These are phyloP conservation scores for Agapostemon virescens DNA, from an alignment of 2,888 invertebrate genomes.

Conservation along the genomic window DNA sequence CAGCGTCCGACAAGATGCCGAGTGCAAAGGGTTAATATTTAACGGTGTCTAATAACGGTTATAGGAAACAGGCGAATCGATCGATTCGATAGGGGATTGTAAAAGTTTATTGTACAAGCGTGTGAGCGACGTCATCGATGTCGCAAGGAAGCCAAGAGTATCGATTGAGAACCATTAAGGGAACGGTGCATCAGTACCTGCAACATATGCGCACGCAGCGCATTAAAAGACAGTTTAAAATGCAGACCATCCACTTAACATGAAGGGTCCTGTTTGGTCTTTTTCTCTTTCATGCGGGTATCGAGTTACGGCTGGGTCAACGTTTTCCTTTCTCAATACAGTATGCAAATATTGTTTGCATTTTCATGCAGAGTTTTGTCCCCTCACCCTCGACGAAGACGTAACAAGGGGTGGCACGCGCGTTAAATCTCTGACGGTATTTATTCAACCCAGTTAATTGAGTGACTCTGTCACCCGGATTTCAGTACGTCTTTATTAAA, in stretches of 20 bases:
- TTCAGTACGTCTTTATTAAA: constrained; percentile 34
- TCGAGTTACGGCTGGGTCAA: constrained; percentile 34
- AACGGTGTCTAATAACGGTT: no score
- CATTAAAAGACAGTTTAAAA: constrained; percentile 61
- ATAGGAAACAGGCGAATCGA: not conserved
- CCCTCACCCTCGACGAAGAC: constrained; percentile 26
- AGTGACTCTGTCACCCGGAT: constrained; percentile 36
- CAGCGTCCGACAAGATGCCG: no score
- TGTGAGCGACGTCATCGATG: not conserved
- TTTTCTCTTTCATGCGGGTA: constrained; percentile 44
- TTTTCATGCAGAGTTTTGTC: constrained; percentile 34
- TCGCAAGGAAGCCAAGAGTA: constrained; percentile 20
- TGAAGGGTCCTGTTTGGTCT: constrained; percentile 42
- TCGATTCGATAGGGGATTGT: not conserved
- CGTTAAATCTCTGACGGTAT: constrained; percentile 20
- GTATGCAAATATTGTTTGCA: constrained; percentile 51
- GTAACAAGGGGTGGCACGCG: constrained; percentile 9
- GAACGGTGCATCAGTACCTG: constrained; percentile 48
- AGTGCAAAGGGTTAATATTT: no score
- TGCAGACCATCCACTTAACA: constrained; percentile 46
- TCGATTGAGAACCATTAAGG: constrained; percentile 50
- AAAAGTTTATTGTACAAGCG: not conserved
- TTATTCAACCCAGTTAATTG: constrained; percentile 41
- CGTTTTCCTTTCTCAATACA: constrained; percentile 33
- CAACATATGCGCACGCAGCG: constrained; percentile 52